Evolutionary conservation across 1,140 invertebrate genomes (phyloP).

Genomic region (Brachionus paranguensis): DNA sequence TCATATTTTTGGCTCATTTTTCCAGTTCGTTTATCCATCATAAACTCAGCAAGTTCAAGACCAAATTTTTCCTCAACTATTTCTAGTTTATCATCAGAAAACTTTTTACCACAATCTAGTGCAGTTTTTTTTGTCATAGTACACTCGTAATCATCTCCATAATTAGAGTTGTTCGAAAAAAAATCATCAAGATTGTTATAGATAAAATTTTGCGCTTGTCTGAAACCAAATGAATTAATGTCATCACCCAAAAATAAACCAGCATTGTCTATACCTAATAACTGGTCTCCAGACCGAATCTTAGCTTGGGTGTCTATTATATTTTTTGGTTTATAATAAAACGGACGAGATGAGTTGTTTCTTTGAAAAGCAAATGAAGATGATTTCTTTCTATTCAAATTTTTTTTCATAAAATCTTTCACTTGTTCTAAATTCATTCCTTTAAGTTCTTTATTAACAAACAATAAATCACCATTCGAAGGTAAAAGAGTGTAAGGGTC

Average conservation of each 20-base stretch:
- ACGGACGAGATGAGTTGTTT: conserved; percentile 44
- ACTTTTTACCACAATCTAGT: not conserved
- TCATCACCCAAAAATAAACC: conserved; percentile 6
- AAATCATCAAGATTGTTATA: not conserved
- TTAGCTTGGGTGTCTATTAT: conserved; percentile 43
- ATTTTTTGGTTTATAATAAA: conserved; percentile 49
- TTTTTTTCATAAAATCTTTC: conserved; percentile 41
- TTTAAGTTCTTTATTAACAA: conserved; percentile 46
- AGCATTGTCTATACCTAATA: not conserved
- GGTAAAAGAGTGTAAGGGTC: conserved; percentile 52
- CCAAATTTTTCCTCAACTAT: not conserved
- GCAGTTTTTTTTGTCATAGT: not conserved
- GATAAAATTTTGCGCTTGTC: conserved; percentile 18
- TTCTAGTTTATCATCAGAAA: conserved; percentile 16
- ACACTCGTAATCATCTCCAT: not conserved
- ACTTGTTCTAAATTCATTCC: conserved; percentile 42
- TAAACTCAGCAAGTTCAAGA: not conserved
- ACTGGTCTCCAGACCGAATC: not conserved
- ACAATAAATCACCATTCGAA: conserved; percentile 42
- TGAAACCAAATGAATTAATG: not conserved
- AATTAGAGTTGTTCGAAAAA: not conserved
- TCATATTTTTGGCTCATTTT: conserved; percentile 25
- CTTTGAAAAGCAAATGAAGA: conserved; percentile 44
- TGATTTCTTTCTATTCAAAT: conserved; percentile 44
- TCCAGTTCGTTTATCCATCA: conserved; percentile 1